Base-by-base conservation (phyloP, 2,113 vertebrate species). In the Bettongia penicillata region DNA sequence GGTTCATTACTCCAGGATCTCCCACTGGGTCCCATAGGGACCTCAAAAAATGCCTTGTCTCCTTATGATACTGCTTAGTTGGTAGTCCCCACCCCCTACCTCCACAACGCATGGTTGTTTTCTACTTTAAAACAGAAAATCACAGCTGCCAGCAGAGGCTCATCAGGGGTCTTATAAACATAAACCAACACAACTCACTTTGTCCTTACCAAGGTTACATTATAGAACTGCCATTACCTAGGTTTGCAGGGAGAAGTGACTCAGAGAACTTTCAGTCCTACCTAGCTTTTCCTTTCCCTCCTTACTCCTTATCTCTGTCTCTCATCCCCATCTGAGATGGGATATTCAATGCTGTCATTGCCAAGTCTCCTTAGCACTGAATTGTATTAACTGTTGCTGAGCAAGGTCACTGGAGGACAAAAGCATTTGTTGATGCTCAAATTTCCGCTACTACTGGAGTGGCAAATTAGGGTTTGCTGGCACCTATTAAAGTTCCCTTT, bases 81-180 rank as follows among this genome's bases (percentile, higher is more conserved):
- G 55, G 12, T 4, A 22, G 16, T 22, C 49, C 26, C 61, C 47
- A 14, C 53, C 1, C 23, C 55, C 19, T 84, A 89, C 0, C 0
- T 16, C 37, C 49, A 90, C 25, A 51, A 31, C 57, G 12, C 28
- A 61, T 14, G 3, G 1, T 50, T 19, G 22, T 91, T 16, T 92
- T 50, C 90, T 43, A 91, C 48, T 91, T 61, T 90, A 92, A 93
- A 89, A 96, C 37, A 94, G 37, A 37, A 51, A 96, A 50, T 52
- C 68, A 50, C 22, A 51, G 37, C 90, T n/a, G 47, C 90, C 55
- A 53, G 91, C 61, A 53, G 37, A 94, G 25, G 53, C 28, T 90
- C 31, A 91, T 91, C 5, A 8, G 61, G 49, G 28, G 14, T 94
- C 89, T 52, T 53, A 5, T 19, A 90, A 48, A 90, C 89, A 23